Percentiles rank a stretch among this genome's conserved stretches.
Evolutionary conservation across 2,888 invertebrate species (phyloP).

Genomic region (Uropetala carovei): DNA sequence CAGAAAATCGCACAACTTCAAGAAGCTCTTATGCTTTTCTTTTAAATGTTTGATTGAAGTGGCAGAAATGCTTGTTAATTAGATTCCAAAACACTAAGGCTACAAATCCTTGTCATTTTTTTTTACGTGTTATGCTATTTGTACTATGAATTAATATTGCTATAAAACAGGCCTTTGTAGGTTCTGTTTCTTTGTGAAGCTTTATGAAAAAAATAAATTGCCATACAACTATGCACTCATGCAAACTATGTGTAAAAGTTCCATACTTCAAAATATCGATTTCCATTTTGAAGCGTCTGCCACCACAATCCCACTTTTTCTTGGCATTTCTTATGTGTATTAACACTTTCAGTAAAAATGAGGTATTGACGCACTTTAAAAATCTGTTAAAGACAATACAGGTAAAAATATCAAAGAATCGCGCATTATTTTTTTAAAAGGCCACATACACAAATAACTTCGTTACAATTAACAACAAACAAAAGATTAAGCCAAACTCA

Average conservation of each 20-base stretch:
- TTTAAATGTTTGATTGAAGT: constrained; percentile 45
- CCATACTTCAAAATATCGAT: constrained; percentile 58
- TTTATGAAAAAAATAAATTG: constrained; percentile 56
- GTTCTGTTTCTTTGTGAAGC: constrained; percentile 49
- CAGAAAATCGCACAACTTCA: constrained; percentile 63
- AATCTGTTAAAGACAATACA: constrained; percentile 35
- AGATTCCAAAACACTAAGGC: constrained; percentile 2
- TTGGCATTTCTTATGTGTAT: constrained; percentile 55
- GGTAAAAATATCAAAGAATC: constrained; percentile 52
- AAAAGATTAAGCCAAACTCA: constrained; percentile 45
- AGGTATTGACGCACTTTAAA: constrained; percentile 58
- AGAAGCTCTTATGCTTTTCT: constrained; percentile 59
- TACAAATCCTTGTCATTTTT: constrained; percentile 39
- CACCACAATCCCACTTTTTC: constrained; percentile 60
- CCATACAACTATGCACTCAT: constrained; percentile 60
- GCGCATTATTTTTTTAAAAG: constrained; percentile 37
- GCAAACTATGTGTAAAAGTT: constrained; percentile 64
- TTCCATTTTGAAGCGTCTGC: constrained; percentile 59
- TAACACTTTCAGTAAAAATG: constrained; percentile 64
- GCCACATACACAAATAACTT: constrained; percentile 57
- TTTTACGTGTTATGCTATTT: constrained; percentile 56
- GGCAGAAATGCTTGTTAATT: constrained; percentile 51
- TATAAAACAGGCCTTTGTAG: constrained; percentile 43
- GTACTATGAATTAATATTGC: constrained; percentile 64
- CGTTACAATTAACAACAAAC: constrained; percentile 19